Evolutionary conservation across 2,888 invertebrate species (phyloP), one percentile per base, ranked within the genome.

Genomic region (Cistogaster globosa): DNA sequence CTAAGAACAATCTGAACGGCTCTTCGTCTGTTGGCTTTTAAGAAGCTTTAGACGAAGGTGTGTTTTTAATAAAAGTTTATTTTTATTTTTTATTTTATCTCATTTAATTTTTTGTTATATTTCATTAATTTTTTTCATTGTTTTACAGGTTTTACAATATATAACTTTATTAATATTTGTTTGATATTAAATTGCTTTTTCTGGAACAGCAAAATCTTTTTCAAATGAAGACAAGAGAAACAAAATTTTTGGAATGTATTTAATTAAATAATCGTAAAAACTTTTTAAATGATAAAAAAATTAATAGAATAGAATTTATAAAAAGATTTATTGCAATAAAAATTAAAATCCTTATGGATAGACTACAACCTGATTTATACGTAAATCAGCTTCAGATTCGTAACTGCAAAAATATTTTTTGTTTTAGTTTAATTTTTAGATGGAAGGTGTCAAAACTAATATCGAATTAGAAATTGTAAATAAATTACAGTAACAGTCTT

Each of bases 61-160:
- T 86, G 84, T 86, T 42, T 42, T 77, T 74, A 77, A 86, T 83
- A 80, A 68, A 81, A 68, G 69, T 83, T 12, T 45, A 2, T 45
- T 12, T 12, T 45, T 76, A 77, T 58, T 58, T 62, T 32, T 5
- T 7, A 32, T 32, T 32, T 32, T 32, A 32, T 32, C 6, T 26
- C 4, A 26, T 2, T 32, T 32, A 32, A 8, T 32, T 32, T 5
- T 32, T 42, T 36, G 6, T 48, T 51, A 36, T 55, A n/a, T 22
- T 22, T 55, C 2, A 18, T 42, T 18, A 11, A 11, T 26, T 26
- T 12, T 16, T 22, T 22, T 42, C 16, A 38, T 53, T 63, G 22
- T 38, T 36, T 69, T 67, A 72, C 78, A 79, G 79, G 83, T 84
- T 84, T 84, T 74, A 84, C 82, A 84, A 84, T 74, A 83, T 69